Conservation (phyloP, 2,797 vertebrate species). For the Parotocinclus haroldoi region DNA sequence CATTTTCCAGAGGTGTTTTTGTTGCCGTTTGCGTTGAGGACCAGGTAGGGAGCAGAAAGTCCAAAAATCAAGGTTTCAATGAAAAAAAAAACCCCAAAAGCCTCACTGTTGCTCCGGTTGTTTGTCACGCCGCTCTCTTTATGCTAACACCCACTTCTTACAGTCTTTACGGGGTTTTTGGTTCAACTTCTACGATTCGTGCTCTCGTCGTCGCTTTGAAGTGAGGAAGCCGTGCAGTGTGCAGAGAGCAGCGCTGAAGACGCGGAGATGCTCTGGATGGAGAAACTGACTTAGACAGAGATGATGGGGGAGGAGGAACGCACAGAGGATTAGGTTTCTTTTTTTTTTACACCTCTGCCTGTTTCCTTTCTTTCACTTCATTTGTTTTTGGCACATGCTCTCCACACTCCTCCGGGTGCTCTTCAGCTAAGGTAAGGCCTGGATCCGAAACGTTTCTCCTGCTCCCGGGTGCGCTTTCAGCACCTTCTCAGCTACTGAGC, state of each 20-base stretch:
- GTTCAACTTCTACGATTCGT: conserved; percentile 48
- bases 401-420: conserved; percentile 23
- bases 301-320: conserved; percentile 39
- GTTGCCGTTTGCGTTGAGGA: no score
- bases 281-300: conserved; percentile 43
- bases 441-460: neutral
- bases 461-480: neutral
- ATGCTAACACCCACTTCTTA: conserved; percentile 47
- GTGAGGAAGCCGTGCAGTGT: conserved; percentile 70
- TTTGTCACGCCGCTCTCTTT: conserved; percentile 10
- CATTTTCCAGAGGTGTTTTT: no score
- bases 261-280: conserved; percentile 52
- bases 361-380: conserved; percentile 69
- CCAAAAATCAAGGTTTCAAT: no score
- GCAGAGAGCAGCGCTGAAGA: conserved; percentile 47
- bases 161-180: conserved; percentile 32
- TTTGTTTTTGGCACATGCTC: conserved; percentile 44
- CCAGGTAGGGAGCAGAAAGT: no score
- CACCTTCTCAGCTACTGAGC: neutral
- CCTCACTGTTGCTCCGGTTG: neutral
- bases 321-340: conserved; percentile 35
- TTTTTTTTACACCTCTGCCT: conserved; percentile 57
- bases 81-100: no score
- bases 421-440: conserved; percentile 43
- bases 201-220: conserved; percentile 61